These are phyloP conservation scores for Sesia bembeciformis DNA, from an alignment of 2,888 invertebrate species.

Conservation along the genomic window DNA sequence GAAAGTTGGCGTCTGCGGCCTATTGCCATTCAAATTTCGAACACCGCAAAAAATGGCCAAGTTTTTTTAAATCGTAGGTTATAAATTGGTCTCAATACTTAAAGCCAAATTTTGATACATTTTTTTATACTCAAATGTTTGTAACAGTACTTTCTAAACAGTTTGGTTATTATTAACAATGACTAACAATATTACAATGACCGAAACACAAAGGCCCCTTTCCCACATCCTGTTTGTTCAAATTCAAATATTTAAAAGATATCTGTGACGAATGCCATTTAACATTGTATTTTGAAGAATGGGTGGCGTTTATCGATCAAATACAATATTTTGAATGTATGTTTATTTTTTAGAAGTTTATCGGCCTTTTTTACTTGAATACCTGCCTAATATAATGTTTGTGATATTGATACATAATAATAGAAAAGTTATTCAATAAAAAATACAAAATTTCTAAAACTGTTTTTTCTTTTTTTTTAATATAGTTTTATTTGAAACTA, in stretches of 20 bases:
- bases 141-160: slow-evolving; percentile 5
- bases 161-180: not conserved
- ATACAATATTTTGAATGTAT: slow-evolving; percentile 12
- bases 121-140: slow-evolving; percentile 6
- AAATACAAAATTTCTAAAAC: slow-evolving; percentile 60
- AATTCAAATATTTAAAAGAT: slow-evolving; percentile 2
- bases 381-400: slow-evolving; percentile 58
- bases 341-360: slow-evolving; percentile 54
- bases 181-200: not conserved
- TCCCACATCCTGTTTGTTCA: slow-evolving; percentile 2
- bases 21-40: too few relatives aligned
- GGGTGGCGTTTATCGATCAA: slow-evolving; percentile 1
- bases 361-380: slow-evolving; percentile 62
- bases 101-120: not conserved
- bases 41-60: not conserved
- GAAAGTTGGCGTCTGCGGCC: not conserved
- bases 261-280: slow-evolving; percentile 7
- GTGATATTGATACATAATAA: slow-evolving; percentile 57
- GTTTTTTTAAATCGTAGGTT: not conserved
- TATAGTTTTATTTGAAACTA: not conserved
- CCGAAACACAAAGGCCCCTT: not conserved
- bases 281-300: slow-evolving; percentile 4
- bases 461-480: slow-evolving; percentile 18
- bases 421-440: slow-evolving; percentile 68
- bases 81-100: not conserved